Percentiles rank a stretch among this genome's conserved stretches.
These are phyloP conservation scores for Phalacrocorax carbo DNA, from an alignment of 2,113 vertebrate species.

Conservation along the genomic window DNA sequence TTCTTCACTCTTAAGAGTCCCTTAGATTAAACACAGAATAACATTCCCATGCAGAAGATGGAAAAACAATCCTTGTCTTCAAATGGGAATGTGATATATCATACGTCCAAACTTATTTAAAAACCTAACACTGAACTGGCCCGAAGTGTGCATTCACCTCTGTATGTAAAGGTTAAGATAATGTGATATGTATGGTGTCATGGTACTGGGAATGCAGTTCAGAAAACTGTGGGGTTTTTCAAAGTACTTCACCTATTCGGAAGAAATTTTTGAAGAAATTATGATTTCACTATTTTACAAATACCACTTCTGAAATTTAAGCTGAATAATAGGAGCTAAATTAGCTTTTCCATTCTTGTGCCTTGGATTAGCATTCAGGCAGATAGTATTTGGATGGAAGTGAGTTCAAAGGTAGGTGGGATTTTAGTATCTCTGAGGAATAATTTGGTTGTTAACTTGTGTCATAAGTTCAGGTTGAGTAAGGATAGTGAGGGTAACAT, in stretches of 20 bases:
- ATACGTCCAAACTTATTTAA: neutral
- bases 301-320: neutral
- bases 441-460: neutral
- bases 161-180: neutral
- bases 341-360: neutral
- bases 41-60: neutral
- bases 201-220: neutral
- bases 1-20: neutral
- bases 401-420: neutral
- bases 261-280: neutral
- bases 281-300: neutral
- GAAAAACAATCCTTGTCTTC: neutral
- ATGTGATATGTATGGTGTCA: neutral
- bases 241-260: neutral
- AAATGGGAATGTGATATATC: neutral
- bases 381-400: neutral
- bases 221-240: neutral
- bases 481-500: neutral
- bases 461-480: neutral
- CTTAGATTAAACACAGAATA: neutral
- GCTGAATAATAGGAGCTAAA: neutral
- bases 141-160: fast-evolving
- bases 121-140: neutral
- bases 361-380: neutral
- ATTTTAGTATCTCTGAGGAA: neutral